phyloP scores from a whole-genome alignment of 2,113 vertebrate genomes.

The Lagopus leucura region DNA sequence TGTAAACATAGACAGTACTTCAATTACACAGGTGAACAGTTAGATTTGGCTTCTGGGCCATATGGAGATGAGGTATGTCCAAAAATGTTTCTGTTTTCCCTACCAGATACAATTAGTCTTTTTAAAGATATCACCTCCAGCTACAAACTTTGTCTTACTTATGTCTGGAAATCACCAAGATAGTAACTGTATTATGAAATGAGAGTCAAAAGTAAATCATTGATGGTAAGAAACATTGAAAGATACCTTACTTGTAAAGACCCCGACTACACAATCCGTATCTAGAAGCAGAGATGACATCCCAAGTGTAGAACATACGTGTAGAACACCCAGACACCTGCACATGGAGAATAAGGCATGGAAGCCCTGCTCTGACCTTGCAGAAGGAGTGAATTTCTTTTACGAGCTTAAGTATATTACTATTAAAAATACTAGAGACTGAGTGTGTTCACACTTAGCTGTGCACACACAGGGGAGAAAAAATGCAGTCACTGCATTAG shows the following conservation, averaged over 20 bases:
- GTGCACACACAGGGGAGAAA: neutral
- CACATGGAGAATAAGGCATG: neutral
- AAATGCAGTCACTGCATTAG: neutral
- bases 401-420: neutral
- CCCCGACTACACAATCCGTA: neutral
- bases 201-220: slow-evolving; percentile 10
- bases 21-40: neutral
- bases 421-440: neutral
- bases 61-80: neutral
- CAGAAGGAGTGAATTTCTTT: neutral
- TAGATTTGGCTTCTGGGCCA: neutral
- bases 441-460: neutral
- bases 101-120: neutral
- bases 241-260: neutral
- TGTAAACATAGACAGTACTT: neutral
- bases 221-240: neutral
- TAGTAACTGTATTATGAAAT: neutral
- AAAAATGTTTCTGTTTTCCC: neutral
- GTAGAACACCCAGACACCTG: neutral
- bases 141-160: neutral
- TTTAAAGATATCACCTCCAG: slow-evolving; percentile 12
- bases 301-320: neutral
- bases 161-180: slow-evolving; percentile 9
- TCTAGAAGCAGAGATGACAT: neutral
- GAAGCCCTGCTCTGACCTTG: neutral